Evolutionary conservation across 2,888 invertebrate species (phyloP).

Genomic region (Nycteola revayana): DNA sequence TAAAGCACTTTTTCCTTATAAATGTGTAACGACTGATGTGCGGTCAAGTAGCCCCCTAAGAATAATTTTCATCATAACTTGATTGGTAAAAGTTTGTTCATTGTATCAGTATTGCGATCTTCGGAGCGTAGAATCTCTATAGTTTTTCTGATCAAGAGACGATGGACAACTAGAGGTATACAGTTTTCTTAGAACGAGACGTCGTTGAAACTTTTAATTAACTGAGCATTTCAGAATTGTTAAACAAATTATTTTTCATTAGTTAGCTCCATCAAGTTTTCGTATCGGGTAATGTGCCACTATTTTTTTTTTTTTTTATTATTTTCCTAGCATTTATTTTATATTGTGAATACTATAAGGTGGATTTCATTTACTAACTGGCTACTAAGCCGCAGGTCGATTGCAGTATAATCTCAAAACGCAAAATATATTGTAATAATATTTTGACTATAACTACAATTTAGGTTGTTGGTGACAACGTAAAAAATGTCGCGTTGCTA

Average conservation of each 20-base stretch:
- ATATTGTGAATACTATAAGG: too few species aligned
- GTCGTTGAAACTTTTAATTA: slow-evolving; percentile 47
- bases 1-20: too few species aligned
- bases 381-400: too few species aligned
- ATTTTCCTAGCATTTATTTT: too few species aligned
- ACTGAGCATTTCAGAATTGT: slow-evolving; percentile 32
- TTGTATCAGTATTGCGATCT: slow-evolving; percentile 20
- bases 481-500: too few species aligned
- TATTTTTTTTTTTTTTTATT: too few species aligned
- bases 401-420: too few species aligned
- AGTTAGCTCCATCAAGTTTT: neutral
- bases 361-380: too few species aligned
- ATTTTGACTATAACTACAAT: too few species aligned
- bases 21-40: too few species aligned
- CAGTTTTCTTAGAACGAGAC: slow-evolving; percentile 37
- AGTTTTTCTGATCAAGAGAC: slow-evolving; percentile 27
- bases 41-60: neutral
- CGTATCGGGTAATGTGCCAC: neutral
- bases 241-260: slow-evolving; percentile 20
- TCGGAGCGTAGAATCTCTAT: slow-evolving; percentile 21
- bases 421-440: too few species aligned
- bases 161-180: slow-evolving; percentile 31
- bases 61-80: slow-evolving; percentile 30
- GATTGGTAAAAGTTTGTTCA: slow-evolving; percentile 21
- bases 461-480: too few species aligned